Conservation (phyloP, 1,140 invertebrate species). For the Drosophila nasuta region DNA sequence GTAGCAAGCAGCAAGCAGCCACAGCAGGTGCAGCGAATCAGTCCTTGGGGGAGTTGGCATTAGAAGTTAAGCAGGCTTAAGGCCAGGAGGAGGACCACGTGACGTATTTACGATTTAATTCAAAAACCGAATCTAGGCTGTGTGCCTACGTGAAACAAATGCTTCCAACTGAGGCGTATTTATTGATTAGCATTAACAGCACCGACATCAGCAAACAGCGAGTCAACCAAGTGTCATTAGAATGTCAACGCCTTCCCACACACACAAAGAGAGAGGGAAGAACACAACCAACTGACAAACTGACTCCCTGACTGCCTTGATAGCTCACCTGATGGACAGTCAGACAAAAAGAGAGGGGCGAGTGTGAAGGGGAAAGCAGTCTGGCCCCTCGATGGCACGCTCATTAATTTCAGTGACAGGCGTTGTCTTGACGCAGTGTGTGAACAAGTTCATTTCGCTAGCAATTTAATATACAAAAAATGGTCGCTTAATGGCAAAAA, state of each 20-base stretch:
- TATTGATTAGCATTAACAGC: slow-evolving; percentile 67
- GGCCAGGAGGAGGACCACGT: neutral
- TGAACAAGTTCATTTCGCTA: slow-evolving; percentile 73
- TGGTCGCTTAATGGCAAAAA: slow-evolving; percentile 35
- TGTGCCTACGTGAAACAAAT: slow-evolving; percentile 37
- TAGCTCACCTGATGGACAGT: slow-evolving; percentile 25
- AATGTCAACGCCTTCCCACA: slow-evolving; percentile 61
- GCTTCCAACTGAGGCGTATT: slow-evolving; percentile 40
- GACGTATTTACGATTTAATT: neutral
- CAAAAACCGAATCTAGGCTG: neutral
- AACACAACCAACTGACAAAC: slow-evolving; percentile 22
- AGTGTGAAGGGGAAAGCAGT: no score
- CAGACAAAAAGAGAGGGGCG: neutral
- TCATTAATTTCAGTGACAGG: slow-evolving; percentile 72
- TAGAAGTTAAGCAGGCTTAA: slow-evolving; percentile 1
- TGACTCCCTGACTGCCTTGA: slow-evolving; percentile 41
- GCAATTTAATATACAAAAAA: slow-evolving; percentile 57
- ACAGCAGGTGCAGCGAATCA: slow-evolving; percentile 4
- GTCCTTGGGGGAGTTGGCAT: neutral
- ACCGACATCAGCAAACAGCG: slow-evolving; percentile 64
- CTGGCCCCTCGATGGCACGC: slow-evolving; percentile 32
- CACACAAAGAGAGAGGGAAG: slow-evolving; percentile 13
- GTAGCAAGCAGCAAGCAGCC: neutral
- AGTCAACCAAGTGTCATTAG: slow-evolving; percentile 75
- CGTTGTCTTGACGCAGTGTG: slow-evolving; percentile 41